Percentiles rank a stretch among this genome's conserved stretches.
Evolutionary conservation across 2,113 vertebrate genomes (phyloP).

Genomic region (Oreochromis spilurus): DNA sequence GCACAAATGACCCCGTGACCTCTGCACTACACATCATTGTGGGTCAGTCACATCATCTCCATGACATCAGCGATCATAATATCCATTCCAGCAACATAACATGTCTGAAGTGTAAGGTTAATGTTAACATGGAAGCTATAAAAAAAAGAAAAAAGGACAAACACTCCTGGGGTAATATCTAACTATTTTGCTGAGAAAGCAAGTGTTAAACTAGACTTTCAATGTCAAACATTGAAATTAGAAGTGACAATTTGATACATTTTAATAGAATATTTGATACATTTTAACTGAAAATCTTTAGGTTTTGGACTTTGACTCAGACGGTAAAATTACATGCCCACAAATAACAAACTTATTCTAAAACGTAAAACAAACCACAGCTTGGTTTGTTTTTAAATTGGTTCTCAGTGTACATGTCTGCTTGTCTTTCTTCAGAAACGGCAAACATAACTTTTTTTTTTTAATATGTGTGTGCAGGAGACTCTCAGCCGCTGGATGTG

Average conservation of each 20-base stretch:
- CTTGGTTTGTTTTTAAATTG: neutral
- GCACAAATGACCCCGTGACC: slow-evolving; percentile 87
- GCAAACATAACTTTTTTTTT: neutral
- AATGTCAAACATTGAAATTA: neutral
- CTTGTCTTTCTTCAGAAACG: neutral
- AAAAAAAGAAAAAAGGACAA: neutral
- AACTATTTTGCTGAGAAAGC: neutral
- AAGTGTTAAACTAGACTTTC: neutral
- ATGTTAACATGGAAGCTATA: neutral
- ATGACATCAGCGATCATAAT: neutral
- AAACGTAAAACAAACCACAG: neutral
- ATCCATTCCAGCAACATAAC: neutral
- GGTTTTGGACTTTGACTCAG: neutral
- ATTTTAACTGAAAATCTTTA: neutral
- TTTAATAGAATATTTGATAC: neutral
- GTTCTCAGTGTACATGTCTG: neutral
- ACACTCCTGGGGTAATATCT: neutral
- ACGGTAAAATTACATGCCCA: neutral
- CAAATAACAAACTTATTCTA: neutral
- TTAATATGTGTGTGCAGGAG: slow-evolving; percentile 71
- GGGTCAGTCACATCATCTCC: slow-evolving; percentile 70
- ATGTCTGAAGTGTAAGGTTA: neutral
- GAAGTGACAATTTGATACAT: neutral
- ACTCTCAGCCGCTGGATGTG: slow-evolving; percentile 91
- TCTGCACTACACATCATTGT: slow-evolving; percentile 92